Base-by-base conservation (phyloP, 2,888 invertebrate genomes). In the Chaetoderma sp. region DNA sequence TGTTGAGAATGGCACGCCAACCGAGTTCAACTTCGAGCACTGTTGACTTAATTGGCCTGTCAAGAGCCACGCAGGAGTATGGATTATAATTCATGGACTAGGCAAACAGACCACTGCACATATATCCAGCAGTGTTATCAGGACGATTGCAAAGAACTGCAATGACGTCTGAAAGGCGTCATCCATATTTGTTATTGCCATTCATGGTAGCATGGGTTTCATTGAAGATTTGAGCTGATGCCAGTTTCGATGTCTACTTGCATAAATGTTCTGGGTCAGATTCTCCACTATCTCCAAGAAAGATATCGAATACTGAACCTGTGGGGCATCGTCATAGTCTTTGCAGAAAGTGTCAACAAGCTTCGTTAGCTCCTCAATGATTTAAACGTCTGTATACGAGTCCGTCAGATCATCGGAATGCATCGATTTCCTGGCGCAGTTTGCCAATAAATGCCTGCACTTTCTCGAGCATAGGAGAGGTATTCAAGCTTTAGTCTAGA, bases 401-500 rank as follows among this genome's bases (percentile, higher is more conserved):
- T n/a, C n/a, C n/a, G n/a, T n/a, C n/a, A n/a, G n/a, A n/a, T n/a
- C n/a, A n/a, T n/a, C n/a, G n/a, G n/a, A n/a, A n/a, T n/a, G n/a
- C n/a, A n/a, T n/a, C n/a, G n/a, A n/a, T n/a, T n/a, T n/a, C n/a
- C n/a, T n/a, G n/a, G n/a, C n/a, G n/a, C n/a, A n/a, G n/a, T n/a
- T n/a, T n/a, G n/a, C n/a, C n/a, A n/a, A n/a, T n/a, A n/a, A n/a
- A n/a, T n/a, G n/a, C n/a, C n/a, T n/a, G n/a, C n/a, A n/a, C n/a
- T n/a, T n/a, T n/a, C n/a, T n/a, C n/a, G n/a, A n/a, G n/a, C n/a
- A n/a, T n/a, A n/a, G n/a, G n/a, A n/a, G n/a, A n/a, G n/a, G n/a
- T n/a, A n/a, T n/a, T n/a, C n/a, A n/a, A 33, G 60, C 59, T 27
- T 59, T 47, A 13, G 47, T 10, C 59, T 47, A 59, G 28, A 59